These are phyloP conservation scores for Xylophagus ater DNA, from an alignment of 2,888 invertebrate genomes.

Conservation along the genomic window DNA sequence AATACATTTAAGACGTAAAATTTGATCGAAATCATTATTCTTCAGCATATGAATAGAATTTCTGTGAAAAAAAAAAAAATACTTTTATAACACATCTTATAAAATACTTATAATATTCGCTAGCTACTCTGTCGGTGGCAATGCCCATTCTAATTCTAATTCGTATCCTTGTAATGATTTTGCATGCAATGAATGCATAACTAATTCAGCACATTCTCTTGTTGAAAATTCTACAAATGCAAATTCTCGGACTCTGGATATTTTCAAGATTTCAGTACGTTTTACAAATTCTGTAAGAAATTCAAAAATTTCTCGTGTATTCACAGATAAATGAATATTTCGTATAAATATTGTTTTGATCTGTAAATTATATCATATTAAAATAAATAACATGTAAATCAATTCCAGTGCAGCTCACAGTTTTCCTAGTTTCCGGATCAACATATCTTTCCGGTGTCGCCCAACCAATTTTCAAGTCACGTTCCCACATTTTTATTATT, in stretches of 20 bases:
- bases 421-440: constrained; percentile 14
- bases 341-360: constrained; percentile 27
- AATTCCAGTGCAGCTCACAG: constrained; percentile 12
- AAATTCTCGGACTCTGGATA: constrained; percentile 26
- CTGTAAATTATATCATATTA: constrained; percentile 15
- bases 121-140: constrained; percentile 27
- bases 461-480: constrained; percentile 29
- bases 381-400: constrained; percentile 4
- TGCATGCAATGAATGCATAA: constrained; percentile 23
- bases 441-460: constrained; percentile 23
- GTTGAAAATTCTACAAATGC: constrained; percentile 28
- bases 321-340: constrained; percentile 26
- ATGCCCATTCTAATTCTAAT: constrained; percentile 27
- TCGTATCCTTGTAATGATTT: constrained; percentile 19
- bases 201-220: constrained; percentile 24
- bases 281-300: constrained; percentile 22
- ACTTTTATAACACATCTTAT: no score
- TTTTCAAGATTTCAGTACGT: constrained; percentile 23
- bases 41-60: constrained; percentile 26
- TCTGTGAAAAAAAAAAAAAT: no score
- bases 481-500: constrained; percentile 24
- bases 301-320: constrained; percentile 23
- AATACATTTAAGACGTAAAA: constrained; percentile 27
- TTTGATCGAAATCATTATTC: constrained; percentile 26
- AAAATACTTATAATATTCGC: background rate